phyloP scores from a whole-genome alignment of 2,797 vertebrate genomes.

The Enteromius fasciolatus region DNA sequence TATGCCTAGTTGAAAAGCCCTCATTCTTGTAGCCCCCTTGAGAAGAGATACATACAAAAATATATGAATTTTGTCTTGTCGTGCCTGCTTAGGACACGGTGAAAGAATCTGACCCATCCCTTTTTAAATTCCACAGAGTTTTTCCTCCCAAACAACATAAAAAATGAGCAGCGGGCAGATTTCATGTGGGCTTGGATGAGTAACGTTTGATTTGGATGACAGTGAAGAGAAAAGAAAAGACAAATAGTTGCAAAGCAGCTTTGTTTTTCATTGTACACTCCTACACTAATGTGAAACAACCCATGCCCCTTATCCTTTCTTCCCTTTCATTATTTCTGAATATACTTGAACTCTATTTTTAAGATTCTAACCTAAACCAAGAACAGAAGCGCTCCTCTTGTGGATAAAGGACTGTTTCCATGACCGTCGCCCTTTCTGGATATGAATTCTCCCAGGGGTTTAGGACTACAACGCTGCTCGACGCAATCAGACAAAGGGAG shows the following conservation, averaged over 20 bases:
- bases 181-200: not conserved
- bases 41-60: not conserved
- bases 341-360: not conserved
- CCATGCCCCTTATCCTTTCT: not conserved
- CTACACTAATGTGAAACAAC: not conserved
- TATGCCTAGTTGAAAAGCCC: not conserved
- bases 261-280: not conserved
- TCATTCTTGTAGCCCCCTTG: not conserved
- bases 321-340: not conserved
- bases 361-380: not conserved
- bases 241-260: not conserved
- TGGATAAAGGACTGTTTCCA: not conserved
- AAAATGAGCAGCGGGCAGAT: not conserved
- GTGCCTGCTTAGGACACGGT: not conserved
- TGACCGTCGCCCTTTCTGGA: conserved; percentile 2
- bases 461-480: not conserved
- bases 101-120: not conserved
- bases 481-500: not conserved
- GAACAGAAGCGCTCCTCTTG: conserved; percentile 1
- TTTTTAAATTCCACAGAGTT: not conserved
- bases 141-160: not conserved
- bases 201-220: too few relatives aligned
- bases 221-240: not conserved
- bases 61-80: not conserved
- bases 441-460: not conserved